Evolutionary conservation across 2,797 vertebrate species (phyloP).

Genomic region (Clarias laeviceps): DNA sequence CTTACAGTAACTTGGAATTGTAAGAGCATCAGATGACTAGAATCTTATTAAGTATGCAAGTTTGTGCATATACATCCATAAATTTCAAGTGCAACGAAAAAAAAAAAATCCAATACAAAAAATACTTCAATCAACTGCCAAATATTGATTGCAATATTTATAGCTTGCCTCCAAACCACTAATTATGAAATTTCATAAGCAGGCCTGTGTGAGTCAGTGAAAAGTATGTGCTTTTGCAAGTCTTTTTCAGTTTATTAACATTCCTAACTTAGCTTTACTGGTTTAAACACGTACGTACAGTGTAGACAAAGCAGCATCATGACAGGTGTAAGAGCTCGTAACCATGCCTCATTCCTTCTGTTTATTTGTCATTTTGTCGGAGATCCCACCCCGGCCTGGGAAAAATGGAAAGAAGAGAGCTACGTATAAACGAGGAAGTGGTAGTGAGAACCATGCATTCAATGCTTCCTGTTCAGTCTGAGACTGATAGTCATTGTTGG

Average conservation of each 20-base stretch:
- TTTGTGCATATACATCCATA: background rate
- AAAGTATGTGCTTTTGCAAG: background rate
- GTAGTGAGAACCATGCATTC: slow-evolving; percentile 62
- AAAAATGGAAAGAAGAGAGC: slow-evolving; percentile 26
- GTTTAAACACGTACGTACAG: slow-evolving; percentile 42
- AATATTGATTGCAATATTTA: background rate
- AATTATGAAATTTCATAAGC: background rate
- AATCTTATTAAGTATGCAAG: background rate
- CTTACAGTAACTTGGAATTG: background rate
- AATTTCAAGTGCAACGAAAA: background rate
- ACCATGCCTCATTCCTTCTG: slow-evolving; percentile 3
- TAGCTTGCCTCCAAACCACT: background rate
- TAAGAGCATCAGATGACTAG: background rate
- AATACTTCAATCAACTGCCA: background rate
- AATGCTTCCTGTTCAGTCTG: slow-evolving; percentile 64
- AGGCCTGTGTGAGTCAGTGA: background rate
- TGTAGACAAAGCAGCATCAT: slow-evolving; percentile 36
- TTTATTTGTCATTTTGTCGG: background rate
- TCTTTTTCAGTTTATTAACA: background rate
- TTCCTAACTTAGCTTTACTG: slow-evolving; percentile 27
- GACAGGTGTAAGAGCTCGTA: slow-evolving; percentile 20
- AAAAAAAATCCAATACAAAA: background rate
- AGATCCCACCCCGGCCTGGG: slow-evolving; percentile 49
- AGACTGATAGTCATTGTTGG: slow-evolving; percentile 62
- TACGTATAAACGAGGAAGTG: slow-evolving; percentile 62